Base-by-base conservation (phyloP, 1,140 invertebrate genomes). In the Camponotus pennsylvanicus region DNA sequence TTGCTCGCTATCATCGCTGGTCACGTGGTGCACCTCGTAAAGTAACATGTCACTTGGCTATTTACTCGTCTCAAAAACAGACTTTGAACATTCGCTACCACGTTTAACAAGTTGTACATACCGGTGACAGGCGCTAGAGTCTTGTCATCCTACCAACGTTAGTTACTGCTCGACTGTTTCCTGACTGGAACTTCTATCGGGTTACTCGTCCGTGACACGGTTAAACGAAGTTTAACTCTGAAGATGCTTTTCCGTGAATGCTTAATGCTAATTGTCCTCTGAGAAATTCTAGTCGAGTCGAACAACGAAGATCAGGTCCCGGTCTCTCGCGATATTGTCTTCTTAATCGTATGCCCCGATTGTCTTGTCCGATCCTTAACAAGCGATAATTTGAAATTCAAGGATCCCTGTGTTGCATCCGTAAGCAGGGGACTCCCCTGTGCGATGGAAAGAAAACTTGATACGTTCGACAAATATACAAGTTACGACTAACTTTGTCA, bases 371-470 rank as follows among this genome's bases (percentile, higher is more conserved):
- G 55, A 2, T n/a, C 55, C 37, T 61, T 21, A 69, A 73, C 67
- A 61, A 59, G 18, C 34, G 52, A 75, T 49, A 61, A 83, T 83
- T 75, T 83, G 79, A 75, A 75, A 83, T 83, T 83, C 79, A 61
- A 83, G n/a, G 42, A 75, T 34, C 27, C 40, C 27, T 34, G 67
- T 52, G 15, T 49, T 6, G 55, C 37, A 82, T 82, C 45, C 67
- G 40, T 45, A 82, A 82, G 42, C 27, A 37, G 32, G 6, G 8
- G 32, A 21, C 21, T 21, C 67, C 32, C 9, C 32, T 42, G 52
- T 45, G 21, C 27, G 45, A 45, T 11, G 13, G 27, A 13, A 37
- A 75, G 40, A 83, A 49, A 37, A 61, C 13, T 15, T 45, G 52
- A 82, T 34, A 73, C 5, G 4, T 79, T 34, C 7, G 21, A 21